Conservation (phyloP, 1,140 invertebrate species). For the Lasaia peninsularis region DNA sequence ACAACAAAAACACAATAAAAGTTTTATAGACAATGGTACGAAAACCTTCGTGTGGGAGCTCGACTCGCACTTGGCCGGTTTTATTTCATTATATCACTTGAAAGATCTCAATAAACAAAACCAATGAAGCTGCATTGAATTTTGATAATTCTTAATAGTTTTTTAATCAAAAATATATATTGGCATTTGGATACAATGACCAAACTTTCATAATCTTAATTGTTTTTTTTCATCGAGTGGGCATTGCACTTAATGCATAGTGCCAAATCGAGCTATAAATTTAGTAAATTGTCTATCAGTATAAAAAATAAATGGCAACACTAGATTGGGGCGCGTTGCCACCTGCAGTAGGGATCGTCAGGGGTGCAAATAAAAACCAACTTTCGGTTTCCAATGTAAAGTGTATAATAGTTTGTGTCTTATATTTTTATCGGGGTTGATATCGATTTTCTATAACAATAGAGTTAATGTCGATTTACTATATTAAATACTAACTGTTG, state of each 20-base stretch:
- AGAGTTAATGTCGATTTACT: constrained; percentile 1
- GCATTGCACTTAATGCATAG: constrained; percentile 6
- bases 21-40: no score
- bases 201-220: constrained; percentile 1
- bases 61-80: no score
- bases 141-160: not conserved
- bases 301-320: constrained; percentile 10
- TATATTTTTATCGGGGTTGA: not conserved
- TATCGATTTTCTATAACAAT: constrained; percentile 3
- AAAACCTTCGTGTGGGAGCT: no score
- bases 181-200: not conserved
- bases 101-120: no score
- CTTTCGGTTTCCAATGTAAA: not conserved
- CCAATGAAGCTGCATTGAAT: no score
- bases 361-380: not conserved
- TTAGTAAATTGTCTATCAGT: constrained; percentile 2
- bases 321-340: constrained; percentile 5
- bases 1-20: no score
- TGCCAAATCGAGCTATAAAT: constrained; percentile 9
- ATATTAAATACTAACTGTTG: constrained; percentile 3
- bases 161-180: not conserved
- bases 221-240: not conserved
- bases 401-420: not conserved
- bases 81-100: no score
- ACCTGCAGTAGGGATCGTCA: constrained; percentile 2